Percentiles rank a stretch among this genome's conserved stretches.
Conservation (phyloP, 2,888 invertebrate species). For the Enchytraeus crypticus region DNA sequence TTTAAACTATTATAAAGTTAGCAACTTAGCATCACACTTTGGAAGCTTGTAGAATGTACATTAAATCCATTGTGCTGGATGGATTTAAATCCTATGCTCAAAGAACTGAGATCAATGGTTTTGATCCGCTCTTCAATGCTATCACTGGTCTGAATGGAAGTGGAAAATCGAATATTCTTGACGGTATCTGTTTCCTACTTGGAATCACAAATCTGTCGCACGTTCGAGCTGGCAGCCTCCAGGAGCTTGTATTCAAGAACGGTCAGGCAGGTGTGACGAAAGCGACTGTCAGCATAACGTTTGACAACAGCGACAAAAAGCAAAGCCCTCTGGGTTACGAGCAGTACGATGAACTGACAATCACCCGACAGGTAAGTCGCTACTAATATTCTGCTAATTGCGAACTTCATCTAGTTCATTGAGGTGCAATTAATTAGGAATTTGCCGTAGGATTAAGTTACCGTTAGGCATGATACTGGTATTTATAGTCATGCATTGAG, state of each 20-base stretch:
- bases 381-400: too few species aligned
- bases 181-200: constrained; percentile 92
- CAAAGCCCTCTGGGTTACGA: constrained; percentile 86
- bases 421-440: too few species aligned
- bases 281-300: constrained; percentile 87
- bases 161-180: constrained; percentile 93
- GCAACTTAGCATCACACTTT: too few species aligned
- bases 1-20: too few species aligned
- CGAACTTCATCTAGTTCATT: too few species aligned
- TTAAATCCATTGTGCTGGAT: constrained; percentile 31
- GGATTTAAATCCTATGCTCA: constrained; percentile 97
- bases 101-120: constrained; percentile 78
- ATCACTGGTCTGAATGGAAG: constrained; percentile 96
- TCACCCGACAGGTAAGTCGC: constrained; percentile 58
- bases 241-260: constrained; percentile 93
- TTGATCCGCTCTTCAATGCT: constrained; percentile 91
- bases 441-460: too few species aligned
- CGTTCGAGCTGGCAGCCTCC: constrained; percentile 81
- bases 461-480: too few species aligned
- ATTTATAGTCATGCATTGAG: too few species aligned
- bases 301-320: constrained; percentile 73
- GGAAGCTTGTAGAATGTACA: constrained; percentile 30
- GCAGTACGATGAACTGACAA: constrained; percentile 77
- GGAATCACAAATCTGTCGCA: constrained; percentile 86
- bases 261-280: constrained; percentile 92